These are phyloP conservation scores for Origma solitaria DNA, from an alignment of 2,113 vertebrate genomes.

Conservation along the genomic window DNA sequence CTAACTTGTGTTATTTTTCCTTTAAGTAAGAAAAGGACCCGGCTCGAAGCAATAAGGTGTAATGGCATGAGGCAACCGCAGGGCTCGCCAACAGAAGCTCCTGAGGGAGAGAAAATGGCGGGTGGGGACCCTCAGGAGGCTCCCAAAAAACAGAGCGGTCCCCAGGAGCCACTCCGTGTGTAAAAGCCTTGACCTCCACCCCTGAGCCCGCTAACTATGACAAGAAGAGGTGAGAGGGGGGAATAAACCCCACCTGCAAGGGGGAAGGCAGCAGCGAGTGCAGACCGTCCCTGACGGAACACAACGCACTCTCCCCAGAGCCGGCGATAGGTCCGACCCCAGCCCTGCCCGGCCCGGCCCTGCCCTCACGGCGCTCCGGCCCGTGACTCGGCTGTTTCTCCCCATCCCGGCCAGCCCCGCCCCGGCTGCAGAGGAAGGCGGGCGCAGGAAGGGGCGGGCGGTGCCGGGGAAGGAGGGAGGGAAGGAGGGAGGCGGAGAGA, in stretches of 20 bases:
- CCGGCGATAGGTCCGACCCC: fast-evolving
- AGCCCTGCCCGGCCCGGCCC: fast-evolving
- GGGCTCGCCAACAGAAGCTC: too few species aligned
- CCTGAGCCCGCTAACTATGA: fast-evolving
- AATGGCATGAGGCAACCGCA: not conserved
- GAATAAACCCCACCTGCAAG: not conserved
- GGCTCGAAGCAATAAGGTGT: not conserved
- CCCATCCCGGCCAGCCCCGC: not conserved
- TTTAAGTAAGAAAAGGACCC: not conserved
- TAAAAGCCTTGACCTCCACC: too few species aligned
- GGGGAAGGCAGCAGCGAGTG: fast-evolving
- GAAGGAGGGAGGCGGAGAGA: not conserved
- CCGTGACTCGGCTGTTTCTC: not conserved
- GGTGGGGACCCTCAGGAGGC: not conserved
- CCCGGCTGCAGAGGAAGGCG: not conserved
- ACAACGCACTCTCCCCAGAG: fast-evolving
- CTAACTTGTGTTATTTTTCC: not conserved
- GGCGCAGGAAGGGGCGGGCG: constrained; percentile 23
- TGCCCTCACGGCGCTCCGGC: fast-evolving
- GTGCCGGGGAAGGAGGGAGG: not conserved
- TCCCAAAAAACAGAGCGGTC: too few species aligned
- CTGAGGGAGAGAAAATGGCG: not conserved
- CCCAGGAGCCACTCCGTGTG: fast-evolving
- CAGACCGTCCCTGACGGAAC: fast-evolving
- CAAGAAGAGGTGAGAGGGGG: fast-evolving